Percentiles rank a stretch among this genome's conserved stretches.
Evolutionary conservation across 35 echinoderm and acorn worm species (phyloP).

Genomic region (Apostichopus parvimensis): DNA sequence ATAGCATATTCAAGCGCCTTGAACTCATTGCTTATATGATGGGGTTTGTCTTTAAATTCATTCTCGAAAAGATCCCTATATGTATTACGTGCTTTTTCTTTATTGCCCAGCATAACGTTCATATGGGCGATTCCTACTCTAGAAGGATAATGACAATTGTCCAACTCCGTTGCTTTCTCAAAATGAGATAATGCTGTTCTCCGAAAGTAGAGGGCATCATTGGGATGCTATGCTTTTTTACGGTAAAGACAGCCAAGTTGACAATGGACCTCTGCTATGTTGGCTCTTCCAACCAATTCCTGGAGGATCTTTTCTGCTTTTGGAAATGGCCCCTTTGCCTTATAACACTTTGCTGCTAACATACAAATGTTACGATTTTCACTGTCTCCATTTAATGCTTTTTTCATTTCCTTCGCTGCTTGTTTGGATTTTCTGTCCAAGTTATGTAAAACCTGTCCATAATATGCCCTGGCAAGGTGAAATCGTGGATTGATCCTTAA

Average conservation of each 20-base stretch:
- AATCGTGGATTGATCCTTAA: not conserved
- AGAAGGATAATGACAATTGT: slow-evolving; percentile 12
- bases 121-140: not conserved
- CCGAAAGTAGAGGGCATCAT: not conserved
- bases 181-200: slow-evolving; percentile 4
- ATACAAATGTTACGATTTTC: not conserved
- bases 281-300: not conserved
- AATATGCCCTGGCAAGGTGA: slow-evolving; percentile 20
- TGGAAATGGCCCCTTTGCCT: not conserved
- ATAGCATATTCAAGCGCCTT: not conserved
- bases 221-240: not conserved
- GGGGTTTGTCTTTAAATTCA: not conserved
- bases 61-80: not conserved
- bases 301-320: not conserved
- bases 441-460: slow-evolving; percentile 10
- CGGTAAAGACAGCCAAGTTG: not conserved
- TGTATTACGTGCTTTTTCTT: not conserved
- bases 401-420: not conserved
- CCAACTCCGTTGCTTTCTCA: not conserved
- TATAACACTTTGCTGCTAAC: not conserved
- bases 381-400: not conserved
- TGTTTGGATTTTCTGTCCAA: not conserved
- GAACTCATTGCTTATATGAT: not conserved
- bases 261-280: slow-evolving; percentile 6
- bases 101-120: not conserved